Percentiles rank a stretch among this genome's conserved stretches.
These are phyloP conservation scores for Drosophila heteroneura DNA, from an alignment of 2,888 invertebrate species.

Conservation along the genomic window DNA sequence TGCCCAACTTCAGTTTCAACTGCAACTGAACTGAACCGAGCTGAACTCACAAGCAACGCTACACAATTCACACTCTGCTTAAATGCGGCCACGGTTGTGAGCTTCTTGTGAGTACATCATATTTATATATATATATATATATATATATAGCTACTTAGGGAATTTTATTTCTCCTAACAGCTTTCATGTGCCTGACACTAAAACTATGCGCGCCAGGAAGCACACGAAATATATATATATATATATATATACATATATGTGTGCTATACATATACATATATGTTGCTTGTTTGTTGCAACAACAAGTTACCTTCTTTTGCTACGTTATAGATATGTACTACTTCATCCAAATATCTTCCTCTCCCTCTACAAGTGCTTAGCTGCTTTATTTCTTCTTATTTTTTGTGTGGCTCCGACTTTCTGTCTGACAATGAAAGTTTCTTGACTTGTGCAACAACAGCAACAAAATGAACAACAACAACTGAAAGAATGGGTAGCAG, in stretches of 20 bases:
- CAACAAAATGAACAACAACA: conserved; percentile 36
- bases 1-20: conserved; percentile 59
- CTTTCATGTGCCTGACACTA: conserved; percentile 64
- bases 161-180: conserved; percentile 62
- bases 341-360: conserved; percentile 5
- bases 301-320: conserved; percentile 39
- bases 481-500: conserved; percentile 44
- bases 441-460: conserved; percentile 59
- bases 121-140: neutral
- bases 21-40: conserved; percentile 51
- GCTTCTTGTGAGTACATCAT: conserved; percentile 5
- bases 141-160: conserved; percentile 12
- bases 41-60: conserved; percentile 46
- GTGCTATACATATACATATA: neutral
- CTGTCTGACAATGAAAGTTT: conserved; percentile 76
- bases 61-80: conserved; percentile 54
- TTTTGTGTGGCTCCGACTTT: conserved; percentile 71
- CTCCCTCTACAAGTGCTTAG: conserved; percentile 34
- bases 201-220: conserved; percentile 53
- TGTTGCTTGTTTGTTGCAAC: conserved; percentile 43
- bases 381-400: conserved; percentile 73
- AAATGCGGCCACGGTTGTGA: conserved; percentile 63
- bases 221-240: conserved; percentile 35
- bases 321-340: conserved; percentile 8
- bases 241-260: neutral